phyloP scores from a whole-genome alignment of 2,797 vertebrate species.

The Brachymystax lenok region DNA sequence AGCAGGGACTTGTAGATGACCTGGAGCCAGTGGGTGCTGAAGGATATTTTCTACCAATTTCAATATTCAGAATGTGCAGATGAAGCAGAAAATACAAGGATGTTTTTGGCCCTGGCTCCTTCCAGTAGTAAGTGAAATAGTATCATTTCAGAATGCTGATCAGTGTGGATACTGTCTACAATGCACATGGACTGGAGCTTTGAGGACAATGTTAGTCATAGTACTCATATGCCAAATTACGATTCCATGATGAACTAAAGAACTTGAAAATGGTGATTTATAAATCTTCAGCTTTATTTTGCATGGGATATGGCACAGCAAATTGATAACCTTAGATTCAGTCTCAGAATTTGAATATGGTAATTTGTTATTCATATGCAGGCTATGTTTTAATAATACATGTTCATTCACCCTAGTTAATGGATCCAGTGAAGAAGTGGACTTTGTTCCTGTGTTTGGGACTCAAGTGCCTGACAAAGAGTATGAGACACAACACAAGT shows the following conservation, averaged over 20 bases:
- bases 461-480: constrained; percentile 68
- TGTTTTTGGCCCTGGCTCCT: constrained; percentile 79
- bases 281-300: no score
- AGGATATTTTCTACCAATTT: neutral
- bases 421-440: constrained; percentile 26
- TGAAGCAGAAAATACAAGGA: constrained; percentile 83
- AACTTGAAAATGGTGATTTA: no score
- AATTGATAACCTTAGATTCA: neutral
- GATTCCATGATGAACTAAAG: no score
- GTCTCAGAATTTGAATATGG: neutral
- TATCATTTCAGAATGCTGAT: neutral
- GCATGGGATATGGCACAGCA: no score
- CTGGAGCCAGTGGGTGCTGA: no score
- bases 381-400: neutral
- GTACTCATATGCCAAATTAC: neutral
- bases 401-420: neutral
- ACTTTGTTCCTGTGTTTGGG: constrained; percentile 64
- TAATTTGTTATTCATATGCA: neutral
- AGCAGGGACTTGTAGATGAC: no score
- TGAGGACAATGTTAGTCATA: neutral
- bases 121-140: constrained; percentile 48
- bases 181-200: neutral
- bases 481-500: constrained; percentile 41
- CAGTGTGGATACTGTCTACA: neutral
- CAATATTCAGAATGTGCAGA: constrained; percentile 66